Percentiles rank a stretch among this genome's conserved stretches.
phyloP scores from a whole-genome alignment of 2,888 invertebrate species.

The Saturnia pavonia region DNA sequence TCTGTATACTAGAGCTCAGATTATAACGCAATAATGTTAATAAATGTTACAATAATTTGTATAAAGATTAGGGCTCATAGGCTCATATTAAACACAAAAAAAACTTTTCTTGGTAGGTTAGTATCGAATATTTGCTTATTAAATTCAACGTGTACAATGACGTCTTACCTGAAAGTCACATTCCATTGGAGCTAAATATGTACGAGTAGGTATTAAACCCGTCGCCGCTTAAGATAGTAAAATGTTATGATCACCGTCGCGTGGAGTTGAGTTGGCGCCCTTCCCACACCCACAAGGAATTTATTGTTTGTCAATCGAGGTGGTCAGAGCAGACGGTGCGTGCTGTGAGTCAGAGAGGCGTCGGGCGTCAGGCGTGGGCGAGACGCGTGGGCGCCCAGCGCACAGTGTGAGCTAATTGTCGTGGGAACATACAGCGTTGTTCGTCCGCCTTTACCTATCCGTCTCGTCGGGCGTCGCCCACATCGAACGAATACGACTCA shows the following conservation, averaged over 20 bases:
- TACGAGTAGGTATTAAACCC: slow-evolving; percentile 7
- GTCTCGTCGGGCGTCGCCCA: slow-evolving; percentile 30
- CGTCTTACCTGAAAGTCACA: slow-evolving; percentile 2
- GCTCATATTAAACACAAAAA: background rate
- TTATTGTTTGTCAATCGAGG: slow-evolving; percentile 44
- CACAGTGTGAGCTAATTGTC: slow-evolving; percentile 70
- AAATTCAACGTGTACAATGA: background rate
- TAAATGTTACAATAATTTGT: background rate
- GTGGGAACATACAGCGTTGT: slow-evolving; percentile 60
- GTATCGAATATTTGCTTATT: background rate
- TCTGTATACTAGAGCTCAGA: background rate
- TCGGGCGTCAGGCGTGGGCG: slow-evolving; percentile 41
- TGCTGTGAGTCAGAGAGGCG: slow-evolving; percentile 49
- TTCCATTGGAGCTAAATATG: background rate
- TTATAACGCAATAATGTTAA: background rate
- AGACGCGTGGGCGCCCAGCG: slow-evolving; percentile 37
- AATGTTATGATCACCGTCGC: slow-evolving; percentile 16
- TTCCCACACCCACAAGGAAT: slow-evolving; percentile 22
- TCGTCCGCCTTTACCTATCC: slow-evolving; percentile 23
- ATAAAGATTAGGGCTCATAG: background rate
- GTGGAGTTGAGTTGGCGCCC: slow-evolving; percentile 22
- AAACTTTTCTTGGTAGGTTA: background rate
- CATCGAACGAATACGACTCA: slow-evolving; percentile 26
- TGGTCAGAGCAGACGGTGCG: slow-evolving; percentile 38
- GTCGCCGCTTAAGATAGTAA: slow-evolving; percentile 18